Base-by-base conservation (phyloP, 2,888 invertebrate species). In the Clusia tigrina region DNA sequence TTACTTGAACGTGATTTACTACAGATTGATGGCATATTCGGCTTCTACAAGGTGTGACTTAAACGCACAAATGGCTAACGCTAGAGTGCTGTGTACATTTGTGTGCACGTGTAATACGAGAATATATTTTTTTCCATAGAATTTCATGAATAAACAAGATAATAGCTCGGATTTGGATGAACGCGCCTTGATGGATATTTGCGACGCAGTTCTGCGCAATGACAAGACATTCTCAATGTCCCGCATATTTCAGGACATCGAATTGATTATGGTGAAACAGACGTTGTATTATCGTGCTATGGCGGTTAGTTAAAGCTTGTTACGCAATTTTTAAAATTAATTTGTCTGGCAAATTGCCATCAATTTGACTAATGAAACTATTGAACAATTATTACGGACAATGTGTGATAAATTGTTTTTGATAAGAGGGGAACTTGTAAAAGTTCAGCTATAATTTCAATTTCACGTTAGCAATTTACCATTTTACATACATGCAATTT, bases 241-340 rank as follows among this genome's bases (percentile, higher is more conserved):
- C 15, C 84, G 84, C 48, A 86, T 89, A 2, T 85, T 90, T 67
- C 82, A 85, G 57, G 86, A 87, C 64, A 86, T 92, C 42, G 85
- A 88, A 69, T 86, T 88, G 51, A 80, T 88, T 63, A 86, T 90
- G 78, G 86, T 87, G 58, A 86, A 88, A 69, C 89, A 90, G 59
- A 86, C 88, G 69, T 79, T 91, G 71, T 92, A 91, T 83, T 86
- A 89, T 71, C 86, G 87, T 17, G 88, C 87, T 18, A 82, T 87
- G 73, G 85, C 90, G 91, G 92, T 92, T 79, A 76, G 84, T 84
- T n/a, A n/a, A n/a, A n/a, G n/a, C n/a, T n/a, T n/a, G n/a, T n/a
- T n/a, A n/a, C n/a, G n/a, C n/a, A n/a, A n/a, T n/a, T n/a, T n/a
- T n/a, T n/a, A n/a, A n/a, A n/a, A n/a, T n/a, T n/a, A n/a, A n/a